Conservation (phyloP, 2,113 vertebrate species). For the Cepphus grylle region DNA sequence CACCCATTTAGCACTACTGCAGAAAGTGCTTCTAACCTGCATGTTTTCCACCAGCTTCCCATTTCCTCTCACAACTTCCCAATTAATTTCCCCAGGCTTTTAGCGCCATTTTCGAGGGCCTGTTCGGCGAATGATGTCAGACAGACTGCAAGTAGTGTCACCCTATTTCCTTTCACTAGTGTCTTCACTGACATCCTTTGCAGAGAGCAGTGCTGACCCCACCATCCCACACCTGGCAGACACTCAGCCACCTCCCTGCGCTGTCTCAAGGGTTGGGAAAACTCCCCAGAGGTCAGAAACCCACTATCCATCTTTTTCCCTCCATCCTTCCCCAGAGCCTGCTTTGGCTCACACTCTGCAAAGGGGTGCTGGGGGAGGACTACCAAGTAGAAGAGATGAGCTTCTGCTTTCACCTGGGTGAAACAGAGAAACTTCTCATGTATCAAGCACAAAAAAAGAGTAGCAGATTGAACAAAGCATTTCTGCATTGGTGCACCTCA, state of each 20-base stretch:
- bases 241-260: neutral
- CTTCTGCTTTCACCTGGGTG: neutral
- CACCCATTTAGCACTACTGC: neutral
- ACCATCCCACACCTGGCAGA: neutral
- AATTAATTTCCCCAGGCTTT: neutral
- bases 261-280: no score
- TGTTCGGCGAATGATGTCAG: neutral
- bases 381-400: neutral
- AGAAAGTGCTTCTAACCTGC: neutral
- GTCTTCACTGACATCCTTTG: neutral
- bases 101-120: neutral
- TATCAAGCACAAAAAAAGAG: neutral
- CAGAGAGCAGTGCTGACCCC: neutral
- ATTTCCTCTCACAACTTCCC: neutral
- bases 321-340: neutral
- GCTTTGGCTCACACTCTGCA: neutral
- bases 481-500: neutral
- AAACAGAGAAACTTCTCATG: neutral
- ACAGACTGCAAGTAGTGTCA: neutral
- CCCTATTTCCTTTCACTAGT: neutral
- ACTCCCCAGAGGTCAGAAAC: neutral
- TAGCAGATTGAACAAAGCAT: neutral
- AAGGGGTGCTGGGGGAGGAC: neutral
- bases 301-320: neutral
- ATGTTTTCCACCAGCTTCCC: neutral